phyloP scores from a whole-genome alignment of 2,888 invertebrate genomes.

The Epistrophe eligans region DNA sequence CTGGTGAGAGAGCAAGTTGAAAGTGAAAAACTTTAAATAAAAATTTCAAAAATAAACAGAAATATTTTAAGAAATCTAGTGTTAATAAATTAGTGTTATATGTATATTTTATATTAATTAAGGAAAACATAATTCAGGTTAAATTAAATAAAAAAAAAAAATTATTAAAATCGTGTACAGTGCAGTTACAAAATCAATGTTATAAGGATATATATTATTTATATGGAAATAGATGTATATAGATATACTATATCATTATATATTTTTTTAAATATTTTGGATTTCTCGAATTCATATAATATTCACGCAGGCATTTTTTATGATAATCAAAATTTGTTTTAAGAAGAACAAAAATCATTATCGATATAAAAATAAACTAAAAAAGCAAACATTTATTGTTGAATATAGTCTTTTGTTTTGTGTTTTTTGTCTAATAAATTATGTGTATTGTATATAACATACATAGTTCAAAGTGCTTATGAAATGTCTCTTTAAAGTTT shows the following conservation, averaged over 20 bases:
- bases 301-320: background rate
- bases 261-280: background rate
- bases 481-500: background rate
- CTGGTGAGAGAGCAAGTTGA: constrained; percentile 67
- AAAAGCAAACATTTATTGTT: constrained; percentile 5
- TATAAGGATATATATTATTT: background rate
- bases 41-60: background rate
- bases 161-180: background rate
- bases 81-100: background rate
- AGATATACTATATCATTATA: background rate
- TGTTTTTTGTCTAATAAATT: background rate
- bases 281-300: background rate
- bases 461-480: background rate
- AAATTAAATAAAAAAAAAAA: background rate
- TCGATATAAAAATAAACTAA: background rate
- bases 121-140: background rate
- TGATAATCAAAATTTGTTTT: background rate
- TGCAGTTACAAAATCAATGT: background rate
- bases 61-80: background rate
- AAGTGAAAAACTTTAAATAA: constrained; percentile 41
- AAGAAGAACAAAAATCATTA: background rate
- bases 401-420: background rate
- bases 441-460: background rate
- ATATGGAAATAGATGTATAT: too few species aligned
- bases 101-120: background rate